phyloP scores from a whole-genome alignment of 1,140 invertebrate species.

The Colletes gigas region DNA sequence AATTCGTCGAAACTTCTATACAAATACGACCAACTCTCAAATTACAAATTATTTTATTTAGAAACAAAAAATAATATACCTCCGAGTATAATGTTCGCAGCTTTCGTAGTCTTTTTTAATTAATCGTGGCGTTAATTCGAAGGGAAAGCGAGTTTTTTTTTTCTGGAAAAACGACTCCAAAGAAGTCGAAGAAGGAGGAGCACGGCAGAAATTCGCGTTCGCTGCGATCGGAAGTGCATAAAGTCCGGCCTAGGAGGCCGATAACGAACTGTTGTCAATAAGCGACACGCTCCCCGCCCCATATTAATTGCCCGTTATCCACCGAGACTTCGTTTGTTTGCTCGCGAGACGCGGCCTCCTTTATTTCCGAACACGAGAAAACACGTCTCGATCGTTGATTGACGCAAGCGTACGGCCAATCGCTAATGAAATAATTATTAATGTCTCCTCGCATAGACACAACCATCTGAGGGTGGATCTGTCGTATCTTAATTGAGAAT shows the following conservation, averaged over 20 bases:
- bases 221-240: slow-evolving; percentile 63
- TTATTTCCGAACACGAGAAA: slow-evolving; percentile 52
- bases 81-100: no score
- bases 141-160: no score
- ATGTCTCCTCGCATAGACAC: slow-evolving; percentile 43
- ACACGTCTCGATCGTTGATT: slow-evolving; percentile 46
- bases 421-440: slow-evolving; percentile 51
- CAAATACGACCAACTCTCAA: no score
- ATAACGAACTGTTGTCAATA: slow-evolving; percentile 26
- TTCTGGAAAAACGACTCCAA: background rate
- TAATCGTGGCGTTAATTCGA: no score
- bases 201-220: background rate
- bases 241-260: slow-evolving; percentile 46
- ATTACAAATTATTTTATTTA: no score
- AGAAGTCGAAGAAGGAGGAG: background rate
- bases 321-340: slow-evolving; percentile 28
- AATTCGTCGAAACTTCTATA: no score
- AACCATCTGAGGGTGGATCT: slow-evolving; percentile 38
- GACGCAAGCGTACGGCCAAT: slow-evolving; percentile 49
- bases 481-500: slow-evolving; percentile 38
- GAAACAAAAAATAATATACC: no score
- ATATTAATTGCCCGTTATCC: slow-evolving; percentile 52
- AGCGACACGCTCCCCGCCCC: background rate
- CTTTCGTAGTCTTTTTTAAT: no score
- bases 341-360: slow-evolving; percentile 30